Evolutionary conservation across 2,113 vertebrate species (phyloP).

Genomic region (Calidris pygmaea): DNA sequence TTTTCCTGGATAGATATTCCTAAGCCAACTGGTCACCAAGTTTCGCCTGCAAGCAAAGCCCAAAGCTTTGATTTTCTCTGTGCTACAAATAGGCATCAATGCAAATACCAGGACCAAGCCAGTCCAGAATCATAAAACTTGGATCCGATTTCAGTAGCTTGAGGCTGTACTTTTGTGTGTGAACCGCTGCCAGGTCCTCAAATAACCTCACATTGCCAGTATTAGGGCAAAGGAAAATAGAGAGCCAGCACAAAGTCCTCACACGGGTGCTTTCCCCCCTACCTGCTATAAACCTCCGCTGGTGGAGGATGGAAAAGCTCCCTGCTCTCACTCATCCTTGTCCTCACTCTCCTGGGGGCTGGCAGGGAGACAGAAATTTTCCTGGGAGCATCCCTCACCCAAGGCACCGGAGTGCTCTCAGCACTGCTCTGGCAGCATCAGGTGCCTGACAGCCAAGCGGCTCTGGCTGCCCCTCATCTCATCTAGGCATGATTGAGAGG

Average conservation of each 20-base stretch:
- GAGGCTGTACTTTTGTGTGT: neutral
- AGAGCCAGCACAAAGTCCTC: neutral
- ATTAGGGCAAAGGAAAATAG: neutral
- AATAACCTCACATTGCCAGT: neutral
- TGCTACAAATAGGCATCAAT: neutral
- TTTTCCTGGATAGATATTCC: neutral
- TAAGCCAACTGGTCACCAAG: neutral
- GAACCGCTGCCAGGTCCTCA: neutral
- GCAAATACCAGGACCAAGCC: neutral
- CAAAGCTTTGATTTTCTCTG: neutral
- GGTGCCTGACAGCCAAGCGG: neutral
- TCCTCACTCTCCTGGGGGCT: neutral
- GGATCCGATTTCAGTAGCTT: neutral
- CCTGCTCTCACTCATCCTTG: neutral
- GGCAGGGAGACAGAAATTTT: neutral
- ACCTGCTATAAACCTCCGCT: neutral
- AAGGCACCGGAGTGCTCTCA: fast-evolving
- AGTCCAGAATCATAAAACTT: neutral
- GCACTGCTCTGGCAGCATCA: neutral
- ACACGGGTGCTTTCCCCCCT: neutral
- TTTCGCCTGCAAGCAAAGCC: neutral
- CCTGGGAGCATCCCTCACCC: neutral
- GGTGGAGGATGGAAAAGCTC: neutral
- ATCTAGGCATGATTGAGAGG: neutral
- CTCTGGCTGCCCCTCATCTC: neutral